Percentiles rank a stretch among this genome's conserved stretches.
phyloP scores from a whole-genome alignment of 2,888 invertebrate genomes.

The Leucophenga maculata region DNA sequence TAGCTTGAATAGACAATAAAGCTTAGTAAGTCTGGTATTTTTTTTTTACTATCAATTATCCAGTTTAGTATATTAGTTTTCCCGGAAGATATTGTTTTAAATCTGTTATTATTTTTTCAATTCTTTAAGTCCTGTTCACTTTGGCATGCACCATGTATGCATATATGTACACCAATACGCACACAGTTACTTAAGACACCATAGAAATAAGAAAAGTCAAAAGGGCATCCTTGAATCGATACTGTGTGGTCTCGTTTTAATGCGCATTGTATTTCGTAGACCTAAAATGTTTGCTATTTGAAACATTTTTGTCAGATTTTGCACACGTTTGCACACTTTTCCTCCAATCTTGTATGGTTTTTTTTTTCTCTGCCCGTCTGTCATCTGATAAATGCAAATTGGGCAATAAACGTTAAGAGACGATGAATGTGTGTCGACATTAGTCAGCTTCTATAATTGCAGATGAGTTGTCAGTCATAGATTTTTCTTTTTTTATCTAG shows the following conservation, averaged over 20 bases:
- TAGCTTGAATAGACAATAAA: no score
- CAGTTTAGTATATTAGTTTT: no score
- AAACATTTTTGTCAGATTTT: slow-evolving; percentile 10
- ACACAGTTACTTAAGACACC: background rate
- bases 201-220: background rate
- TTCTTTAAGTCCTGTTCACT: no score
- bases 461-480: no score
- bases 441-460: no score
- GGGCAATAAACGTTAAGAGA: slow-evolving; percentile 18
- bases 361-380: background rate
- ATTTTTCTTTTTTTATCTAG: no score
- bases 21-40: no score
- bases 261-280: slow-evolving; percentile 5
- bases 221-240: slow-evolving; percentile 6
- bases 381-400: slow-evolving; percentile 12
- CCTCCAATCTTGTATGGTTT: background rate
- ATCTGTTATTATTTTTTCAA: no score
- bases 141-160: no score
- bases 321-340: background rate
- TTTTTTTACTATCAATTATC: no score
- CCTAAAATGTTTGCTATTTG: slow-evolving; percentile 11
- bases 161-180: no score
- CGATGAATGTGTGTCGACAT: background rate
- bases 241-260: slow-evolving; percentile 15
- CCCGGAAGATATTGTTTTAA: no score